Evolutionary conservation across 2,113 vertebrate species (phyloP).

Genomic region (Ophthalmolycus amberensis): DNA sequence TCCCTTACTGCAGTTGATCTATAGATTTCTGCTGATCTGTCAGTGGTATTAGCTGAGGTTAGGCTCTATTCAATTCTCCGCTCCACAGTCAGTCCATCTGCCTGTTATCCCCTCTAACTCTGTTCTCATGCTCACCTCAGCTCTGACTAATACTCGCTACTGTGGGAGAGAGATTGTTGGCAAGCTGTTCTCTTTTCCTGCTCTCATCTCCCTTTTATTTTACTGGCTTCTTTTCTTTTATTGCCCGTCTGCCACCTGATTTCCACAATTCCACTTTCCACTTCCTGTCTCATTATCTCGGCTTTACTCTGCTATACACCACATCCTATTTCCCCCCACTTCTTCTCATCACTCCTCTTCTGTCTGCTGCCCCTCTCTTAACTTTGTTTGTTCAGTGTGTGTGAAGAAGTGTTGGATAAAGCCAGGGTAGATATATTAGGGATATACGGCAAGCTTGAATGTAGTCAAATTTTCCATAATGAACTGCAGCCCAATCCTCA

Average conservation of each 20-base stretch:
- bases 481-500: slow-evolving; percentile 75
- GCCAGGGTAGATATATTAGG: slow-evolving; percentile 67
- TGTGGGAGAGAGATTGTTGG: slow-evolving; percentile 57
- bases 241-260: slow-evolving; percentile 41
- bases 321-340: slow-evolving; percentile 10
- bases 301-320: slow-evolving; percentile 55
- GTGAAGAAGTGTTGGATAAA: slow-evolving; percentile 68
- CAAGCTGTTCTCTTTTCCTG: slow-evolving; percentile 55
- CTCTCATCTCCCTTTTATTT: slow-evolving; percentile 48
- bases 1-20: slow-evolving; percentile 62
- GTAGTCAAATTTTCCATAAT: slow-evolving; percentile 77
- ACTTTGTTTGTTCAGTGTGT: slow-evolving; percentile 75
- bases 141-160: slow-evolving; percentile 62
- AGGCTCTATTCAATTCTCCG: slow-evolving; percentile 77
- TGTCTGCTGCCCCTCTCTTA: slow-evolving; percentile 40
- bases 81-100: slow-evolving; percentile 77
- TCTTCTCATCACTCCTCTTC: slow-evolving; percentile 21
- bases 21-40: slow-evolving; percentile 75
- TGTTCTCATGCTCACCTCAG: slow-evolving; percentile 69
- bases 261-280: slow-evolving; percentile 29
- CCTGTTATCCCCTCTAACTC: slow-evolving; percentile 77
- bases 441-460: slow-evolving; percentile 69
- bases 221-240: slow-evolving; percentile 35
- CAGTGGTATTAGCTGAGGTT: slow-evolving; percentile 75
- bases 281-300: slow-evolving; percentile 60